These are phyloP conservation scores for Acanthopleura granulata DNA, from an alignment of 2,888 invertebrate species.

Conservation along the genomic window DNA sequence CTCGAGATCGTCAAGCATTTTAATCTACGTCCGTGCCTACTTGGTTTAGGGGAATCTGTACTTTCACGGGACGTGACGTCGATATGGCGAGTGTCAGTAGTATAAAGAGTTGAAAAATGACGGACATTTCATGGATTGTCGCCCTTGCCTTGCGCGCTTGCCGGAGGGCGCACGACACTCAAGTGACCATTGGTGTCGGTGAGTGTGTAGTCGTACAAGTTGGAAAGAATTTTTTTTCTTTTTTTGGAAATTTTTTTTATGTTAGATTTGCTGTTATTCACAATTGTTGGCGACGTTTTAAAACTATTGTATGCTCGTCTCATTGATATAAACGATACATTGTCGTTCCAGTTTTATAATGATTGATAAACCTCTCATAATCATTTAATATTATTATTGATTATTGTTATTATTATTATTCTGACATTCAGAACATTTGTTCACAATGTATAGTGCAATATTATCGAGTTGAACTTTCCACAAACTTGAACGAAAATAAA, in stretches of 20 bases:
- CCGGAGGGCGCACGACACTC: too few relatives aligned
- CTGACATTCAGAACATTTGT: constrained; percentile 7
- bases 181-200: too few relatives aligned
- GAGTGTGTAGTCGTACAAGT: too few relatives aligned
- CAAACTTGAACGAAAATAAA: constrained; percentile 10
- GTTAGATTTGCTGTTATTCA: constrained; percentile 10
- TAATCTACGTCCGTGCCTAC: constrained; percentile 2
- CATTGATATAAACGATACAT: constrained; percentile 4
- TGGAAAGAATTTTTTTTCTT: too few relatives aligned
- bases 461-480: constrained; percentile 17
- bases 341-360: constrained; percentile 10
- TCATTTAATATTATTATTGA: constrained; percentile 1
- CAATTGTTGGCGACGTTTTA: constrained; percentile 2
- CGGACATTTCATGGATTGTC: too few relatives aligned
- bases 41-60: neutral
- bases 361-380: neutral
- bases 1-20: too few relatives aligned
- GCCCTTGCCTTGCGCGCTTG: too few relatives aligned
- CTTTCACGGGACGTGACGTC: too few relatives aligned
- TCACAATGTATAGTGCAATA: constrained; percentile 20
- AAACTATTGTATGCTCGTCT: neutral
- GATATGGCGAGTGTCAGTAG: too few relatives aligned
- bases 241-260: neutral
- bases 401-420: constrained; percentile 6
- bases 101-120: too few relatives aligned